Conservation (phyloP, 2,113 vertebrate genomes). For the Cyanoliseus patagonus region DNA sequence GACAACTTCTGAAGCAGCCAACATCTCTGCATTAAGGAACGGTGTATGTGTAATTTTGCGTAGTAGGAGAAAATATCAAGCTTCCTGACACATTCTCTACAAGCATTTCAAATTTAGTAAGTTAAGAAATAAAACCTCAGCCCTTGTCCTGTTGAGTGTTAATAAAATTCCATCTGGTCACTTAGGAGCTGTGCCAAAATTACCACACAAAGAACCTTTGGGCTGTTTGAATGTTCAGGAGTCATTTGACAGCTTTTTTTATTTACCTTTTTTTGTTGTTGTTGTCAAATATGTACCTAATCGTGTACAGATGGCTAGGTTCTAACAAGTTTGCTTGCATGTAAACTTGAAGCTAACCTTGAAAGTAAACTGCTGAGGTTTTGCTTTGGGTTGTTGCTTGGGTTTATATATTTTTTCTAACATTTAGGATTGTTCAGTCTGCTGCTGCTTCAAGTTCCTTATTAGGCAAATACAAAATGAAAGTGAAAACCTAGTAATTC, state of each 20-base stretch:
- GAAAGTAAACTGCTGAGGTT: slow-evolving; percentile 61
- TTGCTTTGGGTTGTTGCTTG: slow-evolving; percentile 42
- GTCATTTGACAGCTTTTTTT: slow-evolving; percentile 51
- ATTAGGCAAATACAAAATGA: slow-evolving; percentile 25
- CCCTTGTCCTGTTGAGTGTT: slow-evolving; percentile 59
- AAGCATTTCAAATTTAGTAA: slow-evolving; percentile 36
- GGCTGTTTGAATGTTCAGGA: not conserved
- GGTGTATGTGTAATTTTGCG: slow-evolving; percentile 8
- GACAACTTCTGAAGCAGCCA: not conserved
- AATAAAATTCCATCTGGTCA: slow-evolving; percentile 71
- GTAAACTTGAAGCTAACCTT: slow-evolving; percentile 46
- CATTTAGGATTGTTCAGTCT: slow-evolving; percentile 58
- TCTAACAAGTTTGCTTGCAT: slow-evolving; percentile 60
- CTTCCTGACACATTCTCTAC: slow-evolving; percentile 47
- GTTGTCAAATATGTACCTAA: slow-evolving; percentile 49
- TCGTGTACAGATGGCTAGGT: slow-evolving; percentile 59
- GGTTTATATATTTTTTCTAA: not conserved
- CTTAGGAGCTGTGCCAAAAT: slow-evolving; percentile 58
- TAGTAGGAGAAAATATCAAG: slow-evolving; percentile 14
- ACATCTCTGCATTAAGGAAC: not conserved
- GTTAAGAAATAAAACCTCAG: slow-evolving; percentile 36
- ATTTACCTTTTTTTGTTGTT: slow-evolving; percentile 21
- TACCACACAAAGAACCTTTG: slow-evolving; percentile 52
- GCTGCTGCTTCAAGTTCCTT: slow-evolving; percentile 42
- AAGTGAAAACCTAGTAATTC: not conserved